phyloP scores from a whole-genome alignment of 1,140 invertebrate genomes.

The Drosophila fuyamai region DNA sequence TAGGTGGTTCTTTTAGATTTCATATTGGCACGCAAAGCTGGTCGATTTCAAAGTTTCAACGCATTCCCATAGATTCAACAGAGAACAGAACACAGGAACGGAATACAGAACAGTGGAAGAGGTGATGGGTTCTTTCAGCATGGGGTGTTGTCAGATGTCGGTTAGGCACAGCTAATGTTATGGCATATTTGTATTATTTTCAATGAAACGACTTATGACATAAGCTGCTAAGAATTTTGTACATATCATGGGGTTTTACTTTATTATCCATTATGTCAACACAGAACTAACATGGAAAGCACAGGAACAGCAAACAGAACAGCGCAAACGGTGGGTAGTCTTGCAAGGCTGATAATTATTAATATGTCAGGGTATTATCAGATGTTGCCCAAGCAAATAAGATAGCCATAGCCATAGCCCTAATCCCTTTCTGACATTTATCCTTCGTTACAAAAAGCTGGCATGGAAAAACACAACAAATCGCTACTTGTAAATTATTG shows the following conservation, averaged over 20 bases:
- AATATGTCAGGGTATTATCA: neutral
- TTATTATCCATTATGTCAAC: neutral
- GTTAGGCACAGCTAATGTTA: slow-evolving; percentile 23
- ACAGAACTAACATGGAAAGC: neutral
- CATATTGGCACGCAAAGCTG: slow-evolving; percentile 27
- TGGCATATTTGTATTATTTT: slow-evolving; percentile 8
- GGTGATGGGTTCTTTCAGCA: slow-evolving; percentile 19
- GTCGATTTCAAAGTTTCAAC: slow-evolving; percentile 11
- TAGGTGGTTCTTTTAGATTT: slow-evolving; percentile 29
- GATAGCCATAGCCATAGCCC: neutral
- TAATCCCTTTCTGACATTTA: too few relatives aligned
- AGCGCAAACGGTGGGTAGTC: neutral
- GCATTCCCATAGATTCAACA: slow-evolving; percentile 16
- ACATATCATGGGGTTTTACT: neutral
- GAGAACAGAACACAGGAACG: slow-evolving; percentile 2
- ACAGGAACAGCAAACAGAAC: neutral
- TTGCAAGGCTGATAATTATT: too few relatives aligned
- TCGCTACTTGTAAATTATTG: neutral
- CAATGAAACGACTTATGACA: slow-evolving; percentile 5
- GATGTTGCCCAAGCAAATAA: neutral
- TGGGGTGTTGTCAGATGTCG: slow-evolving; percentile 25
- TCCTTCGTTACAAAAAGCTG: neutral
- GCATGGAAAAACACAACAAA: neutral
- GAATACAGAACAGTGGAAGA: slow-evolving; percentile 34
- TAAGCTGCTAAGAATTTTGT: slow-evolving; percentile 4